Conservation (phyloP, 2,113 vertebrate species). For the pig (Sus scrofa) region DNA sequence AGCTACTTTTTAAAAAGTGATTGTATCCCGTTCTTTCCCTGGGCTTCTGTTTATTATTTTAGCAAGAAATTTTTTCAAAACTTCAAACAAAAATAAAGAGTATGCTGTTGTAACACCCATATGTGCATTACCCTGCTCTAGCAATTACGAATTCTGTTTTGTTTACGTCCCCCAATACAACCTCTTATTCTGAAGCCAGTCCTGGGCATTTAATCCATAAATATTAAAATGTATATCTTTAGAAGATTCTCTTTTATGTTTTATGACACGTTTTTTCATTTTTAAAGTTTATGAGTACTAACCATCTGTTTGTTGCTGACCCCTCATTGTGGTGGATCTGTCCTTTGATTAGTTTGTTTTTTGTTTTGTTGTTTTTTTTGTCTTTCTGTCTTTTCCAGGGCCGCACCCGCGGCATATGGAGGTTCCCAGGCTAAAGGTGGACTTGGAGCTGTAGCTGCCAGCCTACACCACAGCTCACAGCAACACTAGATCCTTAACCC, state of each 20-base stretch:
- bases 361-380: conserved; percentile 28
- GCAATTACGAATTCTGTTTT: not conserved
- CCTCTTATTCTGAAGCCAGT: not conserved
- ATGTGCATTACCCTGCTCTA: not conserved
- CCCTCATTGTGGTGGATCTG: not conserved
- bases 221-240: not conserved
- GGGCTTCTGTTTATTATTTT: not conserved
- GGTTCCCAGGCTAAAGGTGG: too few relatives aligned
- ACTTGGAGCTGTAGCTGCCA: too few relatives aligned
- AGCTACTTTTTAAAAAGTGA: not conserved
- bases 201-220: not conserved
- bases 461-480: too few relatives aligned
- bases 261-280: not conserved
- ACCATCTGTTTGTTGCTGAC: not conserved
- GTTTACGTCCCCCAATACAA: not conserved
- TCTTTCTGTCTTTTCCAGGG: too few relatives aligned
- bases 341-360: not conserved
- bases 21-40: not conserved
- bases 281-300: not conserved
- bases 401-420: too few relatives aligned
- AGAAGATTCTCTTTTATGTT: not conserved
- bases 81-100: not conserved
- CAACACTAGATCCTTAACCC: too few relatives aligned
- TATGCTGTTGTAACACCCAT: not conserved
- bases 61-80: not conserved